Conservation (phyloP, 2,888 invertebrate genomes). For the Apamea sordens region DNA sequence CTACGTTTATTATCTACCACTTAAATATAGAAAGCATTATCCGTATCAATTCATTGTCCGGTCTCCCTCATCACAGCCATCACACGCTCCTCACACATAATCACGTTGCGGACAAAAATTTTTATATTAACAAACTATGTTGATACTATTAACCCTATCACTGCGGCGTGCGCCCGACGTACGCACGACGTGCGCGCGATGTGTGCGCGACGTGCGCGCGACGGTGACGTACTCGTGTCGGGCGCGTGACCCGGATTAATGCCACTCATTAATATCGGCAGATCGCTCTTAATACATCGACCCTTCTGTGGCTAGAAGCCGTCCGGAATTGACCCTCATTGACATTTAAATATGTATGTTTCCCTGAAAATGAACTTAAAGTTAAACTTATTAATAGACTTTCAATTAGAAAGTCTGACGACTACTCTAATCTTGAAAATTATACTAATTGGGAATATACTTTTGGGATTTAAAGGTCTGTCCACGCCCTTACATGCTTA, state of each 20-base stretch:
- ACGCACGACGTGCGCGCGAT: background rate
- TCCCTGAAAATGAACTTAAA: background rate
- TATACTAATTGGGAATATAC: background rate
- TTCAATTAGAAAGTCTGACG: conserved; percentile 3
- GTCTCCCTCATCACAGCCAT: background rate
- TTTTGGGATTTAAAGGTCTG: conserved; percentile 1
- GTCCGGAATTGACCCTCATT: background rate
- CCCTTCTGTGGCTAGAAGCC: background rate
- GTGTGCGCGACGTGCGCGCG: background rate
- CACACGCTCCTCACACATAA: background rate
- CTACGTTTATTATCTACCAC: background rate
- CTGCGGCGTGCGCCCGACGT: conserved; percentile 8
- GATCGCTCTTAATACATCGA: background rate
- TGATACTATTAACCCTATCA: conserved; percentile 49
- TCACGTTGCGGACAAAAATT: conserved; percentile 27
- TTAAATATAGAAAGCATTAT: background rate
- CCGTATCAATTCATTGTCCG: background rate
- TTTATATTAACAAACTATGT: conserved; percentile 58
- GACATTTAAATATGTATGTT: background rate
- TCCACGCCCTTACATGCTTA: background rate
- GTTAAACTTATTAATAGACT: background rate
- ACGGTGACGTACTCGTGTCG: conserved; percentile 19
- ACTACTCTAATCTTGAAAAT: background rate
- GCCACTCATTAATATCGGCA: conserved; percentile 37
- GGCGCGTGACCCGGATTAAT: conserved; percentile 23